Conservation (phyloP, 2,113 vertebrate genomes). For the Ptychochromis oligacanthus region DNA sequence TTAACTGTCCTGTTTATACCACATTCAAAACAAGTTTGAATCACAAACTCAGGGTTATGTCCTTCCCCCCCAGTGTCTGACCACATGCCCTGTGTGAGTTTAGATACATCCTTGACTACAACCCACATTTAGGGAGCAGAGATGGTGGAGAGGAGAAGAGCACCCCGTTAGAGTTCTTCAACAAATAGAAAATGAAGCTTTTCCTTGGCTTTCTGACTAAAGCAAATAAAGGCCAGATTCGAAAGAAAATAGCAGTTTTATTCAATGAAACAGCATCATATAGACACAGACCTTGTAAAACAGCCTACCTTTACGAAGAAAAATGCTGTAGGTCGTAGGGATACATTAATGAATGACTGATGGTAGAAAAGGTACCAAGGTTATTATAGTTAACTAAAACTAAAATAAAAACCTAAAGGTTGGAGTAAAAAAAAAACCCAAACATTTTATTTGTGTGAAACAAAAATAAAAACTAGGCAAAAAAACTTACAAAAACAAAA, state of each 20-base stretch:
- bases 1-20: background rate
- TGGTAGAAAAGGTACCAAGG: background rate
- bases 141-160: background rate
- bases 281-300: background rate
- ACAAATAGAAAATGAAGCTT: background rate
- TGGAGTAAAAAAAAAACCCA: background rate
- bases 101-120: background rate
- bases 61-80: background rate
- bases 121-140: background rate
- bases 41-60: no score
- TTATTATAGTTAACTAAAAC: background rate
- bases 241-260: background rate
- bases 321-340: background rate
- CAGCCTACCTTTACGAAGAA: background rate
- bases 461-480: background rate
- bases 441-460: background rate
- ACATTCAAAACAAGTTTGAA: no score
- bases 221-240: background rate
- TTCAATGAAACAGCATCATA: background rate
- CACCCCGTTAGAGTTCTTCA: background rate
- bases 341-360: background rate
- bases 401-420: background rate
- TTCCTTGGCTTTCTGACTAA: background rate
- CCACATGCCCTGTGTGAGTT: background rate
- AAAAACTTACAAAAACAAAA: background rate